These are phyloP conservation scores for Temnothorax rugatulus DNA, from an alignment of 2,888 invertebrate species.

Conservation along the genomic window DNA sequence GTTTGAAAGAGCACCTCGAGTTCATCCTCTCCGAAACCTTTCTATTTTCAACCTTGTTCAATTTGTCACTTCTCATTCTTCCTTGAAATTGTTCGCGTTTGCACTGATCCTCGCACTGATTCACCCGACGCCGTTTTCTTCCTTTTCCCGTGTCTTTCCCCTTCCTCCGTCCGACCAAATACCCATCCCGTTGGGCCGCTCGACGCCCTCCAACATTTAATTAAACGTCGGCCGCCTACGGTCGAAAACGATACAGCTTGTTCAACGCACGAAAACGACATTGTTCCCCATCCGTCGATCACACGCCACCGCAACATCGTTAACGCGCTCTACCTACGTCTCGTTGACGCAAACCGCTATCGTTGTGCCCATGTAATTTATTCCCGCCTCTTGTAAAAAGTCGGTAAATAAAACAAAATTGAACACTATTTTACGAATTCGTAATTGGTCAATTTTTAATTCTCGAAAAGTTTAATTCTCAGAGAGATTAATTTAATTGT, in stretches of 20 bases:
- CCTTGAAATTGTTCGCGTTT: not conserved
- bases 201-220: conserved; percentile 35
- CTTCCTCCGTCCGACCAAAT: not conserved
- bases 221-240: conserved; percentile 33
- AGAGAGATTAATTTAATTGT: conserved; percentile 17
- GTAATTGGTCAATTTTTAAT: not conserved
- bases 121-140: not conserved
- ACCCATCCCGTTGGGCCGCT: not conserved
- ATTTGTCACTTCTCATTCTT: not conserved
- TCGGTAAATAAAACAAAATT: conserved; percentile 1
- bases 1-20: not conserved
- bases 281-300: conserved; percentile 11
- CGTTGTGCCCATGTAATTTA: conserved; percentile 5
- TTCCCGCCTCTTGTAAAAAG: not conserved
- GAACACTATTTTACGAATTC: not conserved
- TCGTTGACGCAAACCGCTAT: conserved; percentile 5
- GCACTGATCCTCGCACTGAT: not conserved
- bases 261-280: conserved; percentile 30
- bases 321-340: conserved; percentile 6
- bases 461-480: not conserved
- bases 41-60: not conserved
- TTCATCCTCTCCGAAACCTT: not conserved
- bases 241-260: conserved; percentile 44
- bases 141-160: not conserved
- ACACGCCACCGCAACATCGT: conserved; percentile 14